These are phyloP conservation scores for Cydia fagiglandana DNA, from an alignment of 1,140 invertebrate genomes.

Conservation along the genomic window DNA sequence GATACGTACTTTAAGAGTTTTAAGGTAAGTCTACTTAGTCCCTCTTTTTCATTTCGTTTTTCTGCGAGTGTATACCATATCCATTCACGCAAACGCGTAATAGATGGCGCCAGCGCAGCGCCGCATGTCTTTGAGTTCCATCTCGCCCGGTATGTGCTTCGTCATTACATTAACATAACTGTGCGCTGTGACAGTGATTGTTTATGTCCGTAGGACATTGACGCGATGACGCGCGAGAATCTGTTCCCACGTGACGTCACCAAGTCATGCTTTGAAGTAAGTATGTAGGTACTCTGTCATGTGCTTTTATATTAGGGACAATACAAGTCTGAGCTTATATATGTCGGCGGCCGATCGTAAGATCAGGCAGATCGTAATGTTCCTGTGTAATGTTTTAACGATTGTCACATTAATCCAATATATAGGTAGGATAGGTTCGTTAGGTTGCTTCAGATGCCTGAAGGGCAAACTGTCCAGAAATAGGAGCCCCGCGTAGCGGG, in stretches of 20 bases:
- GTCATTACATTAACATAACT: conserved; percentile 21
- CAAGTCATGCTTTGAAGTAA: not conserved
- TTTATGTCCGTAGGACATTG: not conserved
- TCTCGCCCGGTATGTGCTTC: not conserved
- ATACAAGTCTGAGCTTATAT: not conserved
- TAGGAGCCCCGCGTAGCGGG: no score
- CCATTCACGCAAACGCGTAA: not conserved
- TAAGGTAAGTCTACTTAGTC: no score
- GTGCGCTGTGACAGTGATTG: conserved; percentile 4
- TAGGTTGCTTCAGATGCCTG: no score
- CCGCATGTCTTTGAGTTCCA: not conserved
- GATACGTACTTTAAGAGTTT: no score
- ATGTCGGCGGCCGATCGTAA: no score
- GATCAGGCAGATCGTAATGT: no score
- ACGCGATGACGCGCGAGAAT: not conserved
- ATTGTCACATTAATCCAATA: no score
- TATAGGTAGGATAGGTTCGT: no score
- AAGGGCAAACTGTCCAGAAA: no score
- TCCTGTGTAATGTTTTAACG: no score
- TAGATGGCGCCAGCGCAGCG: not conserved
- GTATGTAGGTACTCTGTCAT: not conserved
- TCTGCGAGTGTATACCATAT: not conserved
- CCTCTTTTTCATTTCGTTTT: no score
- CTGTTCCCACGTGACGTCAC: conserved; percentile 10
- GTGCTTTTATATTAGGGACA: not conserved